Evolutionary conservation across 1,140 invertebrate species (phyloP).

Genomic region (Drosophila sp.): DNA sequence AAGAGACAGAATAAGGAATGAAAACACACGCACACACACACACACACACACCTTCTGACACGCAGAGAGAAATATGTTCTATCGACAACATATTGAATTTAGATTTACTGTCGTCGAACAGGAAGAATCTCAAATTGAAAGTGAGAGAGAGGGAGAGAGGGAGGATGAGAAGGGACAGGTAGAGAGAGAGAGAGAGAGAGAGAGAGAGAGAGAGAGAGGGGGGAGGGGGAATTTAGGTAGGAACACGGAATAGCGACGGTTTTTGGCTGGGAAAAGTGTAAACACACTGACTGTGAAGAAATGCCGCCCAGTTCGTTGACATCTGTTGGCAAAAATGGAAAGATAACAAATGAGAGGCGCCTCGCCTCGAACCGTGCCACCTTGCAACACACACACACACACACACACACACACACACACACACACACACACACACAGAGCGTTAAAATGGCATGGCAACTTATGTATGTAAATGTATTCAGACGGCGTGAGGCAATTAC

Average conservation of each 20-base stretch:
- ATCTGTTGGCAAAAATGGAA: conserved; percentile 48
- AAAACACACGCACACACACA: conserved; percentile 28
- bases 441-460: conserved; percentile 10
- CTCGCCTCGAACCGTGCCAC: background rate
- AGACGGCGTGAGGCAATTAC: conserved; percentile 45
- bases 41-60: conserved; percentile 20
- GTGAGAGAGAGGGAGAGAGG: background rate
- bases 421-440: background rate
- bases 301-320: conserved; percentile 60
- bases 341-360: conserved; percentile 47
- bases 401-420: background rate
- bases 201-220: background rate
- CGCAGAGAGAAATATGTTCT: conserved; percentile 71
- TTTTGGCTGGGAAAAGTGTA: conserved; percentile 32
- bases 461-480: conserved; percentile 51
- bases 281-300: conserved; percentile 51
- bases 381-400: background rate
- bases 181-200: conserved; percentile 16
- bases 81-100: conserved; percentile 79
- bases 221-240: too few relatives aligned
- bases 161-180: conserved; percentile 30
- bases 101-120: conserved; percentile 57
- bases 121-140: conserved; percentile 1
- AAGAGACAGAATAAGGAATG: background rate
- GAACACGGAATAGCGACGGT: background rate